Base-by-base conservation (phyloP, 1,140 invertebrate genomes). In the Drosophila orosa region DNA sequence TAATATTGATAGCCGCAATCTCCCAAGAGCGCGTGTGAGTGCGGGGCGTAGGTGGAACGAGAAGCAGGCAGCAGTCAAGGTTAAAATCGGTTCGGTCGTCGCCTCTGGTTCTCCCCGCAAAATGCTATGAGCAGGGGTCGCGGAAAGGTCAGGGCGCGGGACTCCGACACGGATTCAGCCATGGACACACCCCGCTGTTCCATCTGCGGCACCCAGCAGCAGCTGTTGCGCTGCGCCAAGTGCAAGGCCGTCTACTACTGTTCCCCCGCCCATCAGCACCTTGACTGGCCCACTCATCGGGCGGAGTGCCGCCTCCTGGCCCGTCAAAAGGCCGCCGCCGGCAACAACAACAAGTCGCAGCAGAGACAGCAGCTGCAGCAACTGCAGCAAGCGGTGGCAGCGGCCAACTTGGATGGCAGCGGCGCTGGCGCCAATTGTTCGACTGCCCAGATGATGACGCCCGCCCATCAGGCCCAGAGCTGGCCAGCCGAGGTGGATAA, bases 231-330 rank as follows among this genome's bases (percentile, higher is more conserved):
- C 71, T 97, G 96, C 92, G 94, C 94, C 71, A 93, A 95, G 62
- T 97, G 96, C 92, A 94, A 95, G 78, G 92, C 90, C 63, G 93
- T 94, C 63, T 95, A 94, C 92, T 97, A 97, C 92, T 97, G 96
- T 92, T 95, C 94, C 44, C 95, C 94, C 80, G 95, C 95, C 72
- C 96, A 97, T 90, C 96, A 97, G 92, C 94, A 94, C 58, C 87
- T 93, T 65, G 95, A 97, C 78, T 97, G 96, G 96, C 94, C 95
- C 74, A 92, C 92, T 59, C 96, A 97, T 90, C 96, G 95, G 92
- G 91, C 91, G 77, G 92, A 93, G 50, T 94, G 94, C 22, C 85
- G 86, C 3, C 52, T 75, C 6, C 42, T 92, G 25, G 80, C 91
- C 15, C 84, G 82, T 6, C 86, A 92, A 22, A 89, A 90, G 33